A percentile compares a stretch with the other conserved stretches of the same genome.
Conservation (phyloP, 2,888 invertebrate genomes). For the Lasioglossum pauxillum region DNA sequence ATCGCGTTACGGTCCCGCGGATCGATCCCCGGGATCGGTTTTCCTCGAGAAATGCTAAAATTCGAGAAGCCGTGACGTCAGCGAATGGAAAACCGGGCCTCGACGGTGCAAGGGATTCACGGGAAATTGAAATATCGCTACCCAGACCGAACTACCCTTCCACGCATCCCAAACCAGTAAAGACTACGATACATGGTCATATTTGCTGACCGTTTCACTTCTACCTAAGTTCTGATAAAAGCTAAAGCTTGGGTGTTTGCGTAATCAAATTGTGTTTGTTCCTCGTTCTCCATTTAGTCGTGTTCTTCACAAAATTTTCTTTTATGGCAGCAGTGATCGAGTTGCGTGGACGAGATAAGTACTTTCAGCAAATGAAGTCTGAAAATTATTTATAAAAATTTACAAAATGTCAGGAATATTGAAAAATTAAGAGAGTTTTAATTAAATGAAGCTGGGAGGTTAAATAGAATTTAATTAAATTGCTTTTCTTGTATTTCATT, state of each 20-base stretch:
- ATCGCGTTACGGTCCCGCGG: constrained; percentile 46
- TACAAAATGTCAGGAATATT: background rate
- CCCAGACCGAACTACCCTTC: background rate
- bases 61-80: constrained; percentile 13
- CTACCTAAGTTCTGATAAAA: background rate
- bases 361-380: background rate
- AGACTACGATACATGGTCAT: background rate
- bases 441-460: background rate
- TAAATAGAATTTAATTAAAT: too few species aligned
- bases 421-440: background rate
- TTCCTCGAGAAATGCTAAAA: background rate
- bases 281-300: background rate
- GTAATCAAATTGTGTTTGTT: background rate
- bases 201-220: background rate
- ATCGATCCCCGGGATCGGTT: background rate
- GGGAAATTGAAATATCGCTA: constrained; percentile 9
- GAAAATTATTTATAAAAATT: background rate
- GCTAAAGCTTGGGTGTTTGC: background rate
- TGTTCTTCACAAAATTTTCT: background rate
- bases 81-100: background rate
- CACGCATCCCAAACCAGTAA: background rate
- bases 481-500: background rate
- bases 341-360: background rate
- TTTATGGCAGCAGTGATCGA: background rate
- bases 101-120: background rate